phyloP scores from a whole-genome alignment of 2,113 vertebrate species.

The Pitta sordida region DNA sequence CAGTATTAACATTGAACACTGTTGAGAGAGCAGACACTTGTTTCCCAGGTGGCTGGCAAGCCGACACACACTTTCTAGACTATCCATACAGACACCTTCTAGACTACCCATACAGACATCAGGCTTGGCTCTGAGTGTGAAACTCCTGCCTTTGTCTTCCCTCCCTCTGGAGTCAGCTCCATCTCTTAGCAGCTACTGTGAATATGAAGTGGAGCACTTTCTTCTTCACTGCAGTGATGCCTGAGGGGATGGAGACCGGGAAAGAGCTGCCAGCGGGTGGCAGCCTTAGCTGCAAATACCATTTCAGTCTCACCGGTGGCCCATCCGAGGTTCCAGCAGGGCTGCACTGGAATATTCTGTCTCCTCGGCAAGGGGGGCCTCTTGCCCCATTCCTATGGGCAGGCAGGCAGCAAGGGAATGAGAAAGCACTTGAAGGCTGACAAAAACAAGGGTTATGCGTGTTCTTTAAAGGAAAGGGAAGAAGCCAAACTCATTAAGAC shows the following conservation, averaged over 20 bases:
- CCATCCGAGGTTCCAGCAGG: not conserved
- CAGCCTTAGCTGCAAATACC: not conserved
- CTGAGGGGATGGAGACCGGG: not conserved
- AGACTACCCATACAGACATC: not conserved
- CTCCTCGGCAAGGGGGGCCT: not conserved
- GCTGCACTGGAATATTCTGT: not conserved
- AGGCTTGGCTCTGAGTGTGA: not conserved
- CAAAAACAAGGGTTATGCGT: not conserved
- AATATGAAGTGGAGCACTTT: accelerated
- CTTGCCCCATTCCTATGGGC: not conserved
- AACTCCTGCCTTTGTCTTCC: not conserved
- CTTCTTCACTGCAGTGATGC: accelerated
- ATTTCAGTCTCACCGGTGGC: not conserved
- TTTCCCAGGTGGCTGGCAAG: not conserved
- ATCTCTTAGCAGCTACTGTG: not conserved
- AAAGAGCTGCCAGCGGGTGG: not conserved
- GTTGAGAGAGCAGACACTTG: not conserved
- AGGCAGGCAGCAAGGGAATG: not conserved
- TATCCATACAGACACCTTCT: not conserved
- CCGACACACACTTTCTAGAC: not conserved
- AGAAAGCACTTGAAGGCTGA: not conserved
- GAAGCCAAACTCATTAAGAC: not conserved
- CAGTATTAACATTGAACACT: not conserved
- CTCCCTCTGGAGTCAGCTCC: not conserved
- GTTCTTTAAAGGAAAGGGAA: slow-evolving; percentile 1